Evolutionary conservation across 1,140 invertebrate species (phyloP).

Genomic region (Drosophila orena): DNA sequence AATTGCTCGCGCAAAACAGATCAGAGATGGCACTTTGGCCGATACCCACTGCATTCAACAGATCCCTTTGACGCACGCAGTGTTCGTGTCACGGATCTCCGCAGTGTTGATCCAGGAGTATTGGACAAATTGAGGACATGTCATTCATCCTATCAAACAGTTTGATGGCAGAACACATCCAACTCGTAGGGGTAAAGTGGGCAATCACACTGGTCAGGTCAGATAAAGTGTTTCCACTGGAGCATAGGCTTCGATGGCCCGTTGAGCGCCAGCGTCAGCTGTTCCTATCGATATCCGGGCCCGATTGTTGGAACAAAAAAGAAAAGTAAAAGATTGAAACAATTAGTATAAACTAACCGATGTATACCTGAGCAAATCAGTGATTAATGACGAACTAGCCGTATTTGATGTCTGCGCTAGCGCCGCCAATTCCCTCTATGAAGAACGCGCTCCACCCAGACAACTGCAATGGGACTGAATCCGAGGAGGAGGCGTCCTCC

Average conservation of each 20-base stretch:
- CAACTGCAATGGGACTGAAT: constrained; percentile 22
- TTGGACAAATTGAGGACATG: not conserved
- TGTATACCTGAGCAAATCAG: not conserved
- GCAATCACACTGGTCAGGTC: not conserved
- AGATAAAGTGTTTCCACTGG: not conserved
- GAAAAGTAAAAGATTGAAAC: not conserved
- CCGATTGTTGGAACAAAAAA: constrained; percentile 26
- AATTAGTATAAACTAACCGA: constrained; percentile 1
- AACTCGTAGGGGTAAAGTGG: not conserved
- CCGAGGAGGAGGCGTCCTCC: constrained; percentile 25
- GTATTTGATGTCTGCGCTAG: constrained; percentile 36
- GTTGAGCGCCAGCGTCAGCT: not conserved
- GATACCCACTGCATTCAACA: constrained; percentile 29
- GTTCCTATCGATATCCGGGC: not conserved
- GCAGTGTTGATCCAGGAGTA: not conserved
- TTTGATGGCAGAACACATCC: not conserved
- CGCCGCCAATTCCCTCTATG: constrained; percentile 23
- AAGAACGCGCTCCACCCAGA: constrained; percentile 39
- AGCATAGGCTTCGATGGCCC: not conserved
- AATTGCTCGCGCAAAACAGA: constrained; percentile 7
- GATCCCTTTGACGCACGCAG: constrained; percentile 4
- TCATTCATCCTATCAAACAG: not conserved
- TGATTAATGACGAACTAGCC: constrained; percentile 9
- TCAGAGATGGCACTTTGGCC: not conserved
- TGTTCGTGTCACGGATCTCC: not conserved